These are phyloP conservation scores for Nasonia longicornis DNA, from an alignment of 1,140 invertebrate species.

Conservation along the genomic window DNA sequence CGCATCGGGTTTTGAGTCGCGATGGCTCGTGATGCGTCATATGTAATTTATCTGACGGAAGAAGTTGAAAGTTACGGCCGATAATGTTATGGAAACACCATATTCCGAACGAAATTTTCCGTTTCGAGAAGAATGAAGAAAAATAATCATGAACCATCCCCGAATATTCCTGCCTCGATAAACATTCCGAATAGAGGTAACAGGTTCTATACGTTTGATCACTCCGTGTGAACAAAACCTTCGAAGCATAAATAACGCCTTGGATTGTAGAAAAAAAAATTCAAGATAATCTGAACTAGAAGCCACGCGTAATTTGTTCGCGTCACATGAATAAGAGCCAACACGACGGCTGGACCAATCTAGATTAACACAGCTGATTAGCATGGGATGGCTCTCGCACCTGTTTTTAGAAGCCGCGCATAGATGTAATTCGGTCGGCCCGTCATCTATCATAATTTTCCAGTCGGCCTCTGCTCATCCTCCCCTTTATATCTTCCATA, in stretches of 20 bases:
- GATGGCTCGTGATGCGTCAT: too few species aligned
- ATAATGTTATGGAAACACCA: too few species aligned
- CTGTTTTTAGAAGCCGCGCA: slow-evolving; percentile 24
- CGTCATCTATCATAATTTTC: slow-evolving; percentile 36
- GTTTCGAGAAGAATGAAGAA: too few species aligned
- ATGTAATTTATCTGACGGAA: too few species aligned
- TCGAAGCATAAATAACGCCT: background rate
- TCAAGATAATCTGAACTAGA: background rate
- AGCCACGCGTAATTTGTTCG: background rate
- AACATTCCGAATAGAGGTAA: too few species aligned
- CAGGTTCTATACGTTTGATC: too few species aligned
- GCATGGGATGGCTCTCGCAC: slow-evolving; percentile 25
- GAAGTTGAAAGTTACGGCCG: too few species aligned
- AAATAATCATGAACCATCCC: too few species aligned
- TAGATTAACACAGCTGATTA: slow-evolving; percentile 30
- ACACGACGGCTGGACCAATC: slow-evolving; percentile 23
- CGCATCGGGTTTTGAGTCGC: too few species aligned
- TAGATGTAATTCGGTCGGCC: slow-evolving; percentile 36
- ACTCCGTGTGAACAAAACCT: too few species aligned
- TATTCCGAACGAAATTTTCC: too few species aligned
- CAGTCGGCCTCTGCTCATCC: slow-evolving; percentile 14
- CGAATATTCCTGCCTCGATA: too few species aligned
- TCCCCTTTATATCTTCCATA: background rate
- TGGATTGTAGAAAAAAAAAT: background rate
- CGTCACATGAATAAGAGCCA: background rate